These are phyloP conservation scores for Malacosoma neustria DNA, from an alignment of 2,888 invertebrate genomes.

Conservation along the genomic window DNA sequence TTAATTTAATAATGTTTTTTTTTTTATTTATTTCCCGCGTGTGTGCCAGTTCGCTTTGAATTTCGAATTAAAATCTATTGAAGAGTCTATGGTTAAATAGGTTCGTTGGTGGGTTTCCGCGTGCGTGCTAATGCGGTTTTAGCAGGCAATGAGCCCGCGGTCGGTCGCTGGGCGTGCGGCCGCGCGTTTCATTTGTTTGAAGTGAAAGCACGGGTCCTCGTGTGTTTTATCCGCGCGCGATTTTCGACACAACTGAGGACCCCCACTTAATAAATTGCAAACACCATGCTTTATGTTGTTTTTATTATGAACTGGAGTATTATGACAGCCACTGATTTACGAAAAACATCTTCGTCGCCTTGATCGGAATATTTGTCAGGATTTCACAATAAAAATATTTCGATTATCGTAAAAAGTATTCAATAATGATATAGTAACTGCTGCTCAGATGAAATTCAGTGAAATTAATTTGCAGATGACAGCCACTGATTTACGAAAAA, in stretches of 20 bases:
- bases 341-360: no score
- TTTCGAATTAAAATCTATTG: neutral
- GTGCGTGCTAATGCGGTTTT: conserved; percentile 45
- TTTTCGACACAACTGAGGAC: conserved; percentile 65
- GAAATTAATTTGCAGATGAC: no score
- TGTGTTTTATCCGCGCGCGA: conserved; percentile 61
- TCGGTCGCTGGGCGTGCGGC: conserved; percentile 35
- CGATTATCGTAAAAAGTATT: no score
- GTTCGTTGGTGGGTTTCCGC: conserved; percentile 28
- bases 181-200: conserved; percentile 59
- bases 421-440: no score
- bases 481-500: no score
- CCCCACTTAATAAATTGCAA: conserved; percentile 35
- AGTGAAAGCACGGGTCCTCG: conserved; percentile 63
- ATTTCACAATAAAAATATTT: no score
- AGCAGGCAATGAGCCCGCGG: conserved; percentile 40
- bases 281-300: conserved; percentile 1
- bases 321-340: no score
- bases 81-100: neutral
- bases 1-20: conserved; percentile 11
- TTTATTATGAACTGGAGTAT: neutral
- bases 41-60: neutral
- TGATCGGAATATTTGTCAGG: no score
- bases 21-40: conserved; percentile 7
- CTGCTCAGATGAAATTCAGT: no score